phyloP scores from a whole-genome alignment of 2,797 vertebrate species.

The Loris lydekkerianus region DNA sequence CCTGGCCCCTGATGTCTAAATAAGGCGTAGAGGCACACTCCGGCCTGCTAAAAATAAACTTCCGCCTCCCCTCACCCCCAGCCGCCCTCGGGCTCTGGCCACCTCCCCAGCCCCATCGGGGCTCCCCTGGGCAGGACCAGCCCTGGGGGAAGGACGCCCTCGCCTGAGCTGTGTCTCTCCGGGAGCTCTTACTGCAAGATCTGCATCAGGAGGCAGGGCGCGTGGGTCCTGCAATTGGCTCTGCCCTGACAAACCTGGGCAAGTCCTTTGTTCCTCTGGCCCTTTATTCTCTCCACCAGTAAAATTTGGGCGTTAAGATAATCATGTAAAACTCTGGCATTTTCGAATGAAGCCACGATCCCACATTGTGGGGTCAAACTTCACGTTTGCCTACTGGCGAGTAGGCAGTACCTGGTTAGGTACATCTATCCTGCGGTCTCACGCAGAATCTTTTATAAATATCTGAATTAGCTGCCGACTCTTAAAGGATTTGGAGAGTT shows the following conservation, averaged over 20 bases:
- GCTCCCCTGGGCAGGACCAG: constrained; percentile 49
- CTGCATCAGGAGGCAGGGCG: not conserved
- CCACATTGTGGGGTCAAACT: not conserved
- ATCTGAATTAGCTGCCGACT: not conserved
- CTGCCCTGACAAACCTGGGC: not conserved
- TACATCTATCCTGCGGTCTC: not conserved
- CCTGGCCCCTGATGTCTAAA: constrained; percentile 87
- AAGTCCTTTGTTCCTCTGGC: not conserved
- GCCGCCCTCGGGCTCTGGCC: constrained; percentile 72
- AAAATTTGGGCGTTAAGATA: not conserved
- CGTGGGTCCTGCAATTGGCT: not conserved
- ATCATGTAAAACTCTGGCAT: not conserved
- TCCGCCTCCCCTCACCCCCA: not conserved
- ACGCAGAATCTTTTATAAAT: not conserved
- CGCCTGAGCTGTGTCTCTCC: not conserved
- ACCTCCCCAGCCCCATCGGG: constrained; percentile 47
- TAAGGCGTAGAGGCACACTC: constrained; percentile 86
- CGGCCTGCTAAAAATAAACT: constrained; percentile 89
- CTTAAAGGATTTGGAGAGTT: not conserved
- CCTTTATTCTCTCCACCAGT: not conserved
- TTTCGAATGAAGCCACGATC: not conserved
- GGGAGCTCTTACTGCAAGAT: fast-evolving
- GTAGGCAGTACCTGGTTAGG: not conserved
- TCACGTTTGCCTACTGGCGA: not conserved
- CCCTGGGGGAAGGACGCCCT: not conserved